Percentiles rank a stretch among this genome's conserved stretches.
phyloP scores from a whole-genome alignment of 2,888 invertebrate species.

The Brenthis ino region DNA sequence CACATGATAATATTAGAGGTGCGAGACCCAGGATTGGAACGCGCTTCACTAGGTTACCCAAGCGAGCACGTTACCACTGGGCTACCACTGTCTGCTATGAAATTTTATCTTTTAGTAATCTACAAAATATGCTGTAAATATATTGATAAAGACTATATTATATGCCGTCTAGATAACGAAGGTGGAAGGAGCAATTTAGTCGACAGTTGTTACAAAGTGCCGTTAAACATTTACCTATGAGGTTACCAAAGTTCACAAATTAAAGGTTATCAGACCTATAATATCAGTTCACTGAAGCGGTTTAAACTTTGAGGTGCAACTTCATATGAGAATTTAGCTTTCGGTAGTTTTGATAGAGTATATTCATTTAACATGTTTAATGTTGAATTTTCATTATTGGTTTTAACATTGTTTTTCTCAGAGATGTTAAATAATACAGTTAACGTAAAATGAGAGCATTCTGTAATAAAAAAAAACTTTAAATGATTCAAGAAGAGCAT shows the following conservation, averaged over 20 bases:
- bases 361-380: not conserved
- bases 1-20: too few species aligned
- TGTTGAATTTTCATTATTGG: too few species aligned
- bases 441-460: too few species aligned
- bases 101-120: not conserved
- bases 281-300: slow-evolving; percentile 25
- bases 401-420: too few species aligned
- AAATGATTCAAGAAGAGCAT: too few species aligned
- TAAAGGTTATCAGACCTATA: slow-evolving; percentile 34
- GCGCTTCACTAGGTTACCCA: too few species aligned
- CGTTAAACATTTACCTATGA: slow-evolving; percentile 34
- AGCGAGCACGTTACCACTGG: too few species aligned
- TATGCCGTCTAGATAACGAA: slow-evolving; percentile 7
- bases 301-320: slow-evolving; percentile 28
- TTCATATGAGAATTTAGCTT: slow-evolving; percentile 17
- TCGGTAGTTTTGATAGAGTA: slow-evolving; percentile 11
- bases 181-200: slow-evolving; percentile 21
- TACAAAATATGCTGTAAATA: too few species aligned
- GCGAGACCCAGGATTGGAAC: too few species aligned
- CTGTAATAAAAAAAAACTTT: too few species aligned
- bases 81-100: too few species aligned
- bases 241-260: slow-evolving; percentile 32
- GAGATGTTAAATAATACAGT: too few species aligned
- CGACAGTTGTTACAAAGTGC: slow-evolving; percentile 31
- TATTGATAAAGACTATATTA: not conserved